Evolutionary conservation across 2,113 vertebrate genomes (phyloP).

Genomic region (Bos taurus): DNA sequence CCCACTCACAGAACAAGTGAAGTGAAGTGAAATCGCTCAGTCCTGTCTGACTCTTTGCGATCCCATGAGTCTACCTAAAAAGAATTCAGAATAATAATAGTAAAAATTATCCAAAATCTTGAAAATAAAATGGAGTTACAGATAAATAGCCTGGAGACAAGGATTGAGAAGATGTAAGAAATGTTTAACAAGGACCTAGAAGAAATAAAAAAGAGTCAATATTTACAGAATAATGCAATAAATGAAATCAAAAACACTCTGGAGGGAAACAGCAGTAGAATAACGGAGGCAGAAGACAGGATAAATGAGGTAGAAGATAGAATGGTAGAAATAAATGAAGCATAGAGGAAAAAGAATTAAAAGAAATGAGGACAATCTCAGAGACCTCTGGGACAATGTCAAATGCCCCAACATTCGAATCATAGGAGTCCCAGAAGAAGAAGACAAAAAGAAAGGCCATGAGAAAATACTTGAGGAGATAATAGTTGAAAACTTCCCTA

Average conservation of each 20-base stretch:
- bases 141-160: not conserved
- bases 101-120: not conserved
- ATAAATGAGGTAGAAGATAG: not conserved
- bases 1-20: too few species aligned
- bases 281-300: not conserved
- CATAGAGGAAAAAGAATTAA: not conserved
- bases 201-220: not conserved
- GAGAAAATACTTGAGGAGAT: not conserved
- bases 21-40: too few species aligned
- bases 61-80: not conserved
- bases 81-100: not conserved
- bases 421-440: not conserved
- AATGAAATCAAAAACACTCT: not conserved
- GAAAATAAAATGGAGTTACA: not conserved
- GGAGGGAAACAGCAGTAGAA: not conserved
- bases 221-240: not conserved
- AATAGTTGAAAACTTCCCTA: not conserved
- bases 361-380: not conserved
- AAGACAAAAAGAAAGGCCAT: not conserved
- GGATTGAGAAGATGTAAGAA: not conserved
- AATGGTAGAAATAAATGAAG: not conserved
- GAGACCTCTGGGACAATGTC: not conserved
- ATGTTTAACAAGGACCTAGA: not conserved
- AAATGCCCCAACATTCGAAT: not conserved
- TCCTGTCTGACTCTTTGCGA: too few species aligned